These are phyloP conservation scores for Elysia crispata DNA, from an alignment of 2,888 invertebrate genomes.

Conservation along the genomic window DNA sequence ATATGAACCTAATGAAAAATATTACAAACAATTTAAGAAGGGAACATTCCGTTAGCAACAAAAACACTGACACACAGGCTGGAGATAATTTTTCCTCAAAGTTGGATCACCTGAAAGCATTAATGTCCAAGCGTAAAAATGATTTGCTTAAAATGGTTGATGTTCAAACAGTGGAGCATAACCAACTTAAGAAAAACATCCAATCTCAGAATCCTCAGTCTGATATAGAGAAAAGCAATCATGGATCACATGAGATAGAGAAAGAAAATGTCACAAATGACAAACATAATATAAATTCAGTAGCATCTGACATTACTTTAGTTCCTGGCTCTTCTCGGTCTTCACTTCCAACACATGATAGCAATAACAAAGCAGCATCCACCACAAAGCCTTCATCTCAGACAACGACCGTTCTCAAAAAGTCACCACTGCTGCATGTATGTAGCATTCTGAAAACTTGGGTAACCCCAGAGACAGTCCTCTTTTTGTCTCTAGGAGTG, in stretches of 20 bases:
- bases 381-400: neutral
- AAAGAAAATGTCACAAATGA: too few species aligned
- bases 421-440: slow-evolving; percentile 47
- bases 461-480: slow-evolving; percentile 57
- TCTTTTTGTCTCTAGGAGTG: slow-evolving; percentile 52
- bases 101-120: slow-evolving; percentile 60
- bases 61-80: too few species aligned
- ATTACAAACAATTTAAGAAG: too few species aligned
- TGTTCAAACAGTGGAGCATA: slow-evolving; percentile 48
- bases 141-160: slow-evolving; percentile 63
- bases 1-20: too few species aligned
- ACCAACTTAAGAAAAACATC: too few species aligned
- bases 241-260: too few species aligned
- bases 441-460: slow-evolving; percentile 53
- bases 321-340: neutral
- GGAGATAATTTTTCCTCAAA: neutral
- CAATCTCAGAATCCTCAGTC: too few species aligned
- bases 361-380: neutral
- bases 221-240: too few species aligned
- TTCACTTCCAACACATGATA: too few species aligned
- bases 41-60: too few species aligned
- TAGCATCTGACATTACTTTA: too few species aligned
- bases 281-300: too few species aligned
- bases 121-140: slow-evolving; percentile 63
- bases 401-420: neutral